Percentiles rank a stretch among this genome's conserved stretches.
phyloP scores from a whole-genome alignment of 2,797 vertebrate species.

The Enteromius afrohamiltoni region DNA sequence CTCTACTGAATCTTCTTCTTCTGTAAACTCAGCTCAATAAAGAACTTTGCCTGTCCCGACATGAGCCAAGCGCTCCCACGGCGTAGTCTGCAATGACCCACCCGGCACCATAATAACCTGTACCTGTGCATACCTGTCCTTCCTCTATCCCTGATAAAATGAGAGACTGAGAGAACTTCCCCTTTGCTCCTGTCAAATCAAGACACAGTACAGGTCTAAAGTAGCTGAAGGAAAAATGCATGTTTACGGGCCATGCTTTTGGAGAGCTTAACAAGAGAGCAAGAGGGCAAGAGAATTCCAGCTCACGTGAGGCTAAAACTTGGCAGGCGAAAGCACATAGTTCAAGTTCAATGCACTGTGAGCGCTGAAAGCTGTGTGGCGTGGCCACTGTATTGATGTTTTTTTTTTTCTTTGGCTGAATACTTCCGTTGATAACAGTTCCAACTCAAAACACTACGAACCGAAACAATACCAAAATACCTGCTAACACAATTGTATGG shows the following conservation, averaged over 20 bases:
- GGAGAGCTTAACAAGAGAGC: not conserved
- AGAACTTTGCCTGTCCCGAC: slow-evolving; percentile 34
- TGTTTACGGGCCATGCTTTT: not conserved
- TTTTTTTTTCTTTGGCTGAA: slow-evolving; percentile 36
- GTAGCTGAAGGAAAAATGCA: not conserved
- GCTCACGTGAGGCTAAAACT: slow-evolving; percentile 40
- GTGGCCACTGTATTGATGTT: slow-evolving; percentile 1
- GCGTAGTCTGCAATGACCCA: not conserved
- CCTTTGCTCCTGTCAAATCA: not conserved
- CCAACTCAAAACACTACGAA: not conserved
- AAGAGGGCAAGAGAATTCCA: not conserved
- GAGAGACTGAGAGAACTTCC: not conserved
- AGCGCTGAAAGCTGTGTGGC: slow-evolving; percentile 30
- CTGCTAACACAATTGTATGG: not conserved
- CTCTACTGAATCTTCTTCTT: slow-evolving; percentile 9
- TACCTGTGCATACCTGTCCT: slow-evolving; percentile 18
- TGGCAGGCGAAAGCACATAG: slow-evolving; percentile 31
- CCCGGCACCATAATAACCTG: slow-evolving; percentile 18
- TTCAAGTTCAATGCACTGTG: slow-evolving; percentile 24
- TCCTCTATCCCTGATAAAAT: not conserved
- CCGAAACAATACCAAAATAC: not conserved
- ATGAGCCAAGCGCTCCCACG: slow-evolving; percentile 7
- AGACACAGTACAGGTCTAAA: slow-evolving; percentile 6
- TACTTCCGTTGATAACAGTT: not conserved
- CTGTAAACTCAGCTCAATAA: not conserved